These are phyloP conservation scores for Pollenia griseotomentosa DNA, from an alignment of 2,888 invertebrate species.

Conservation along the genomic window DNA sequence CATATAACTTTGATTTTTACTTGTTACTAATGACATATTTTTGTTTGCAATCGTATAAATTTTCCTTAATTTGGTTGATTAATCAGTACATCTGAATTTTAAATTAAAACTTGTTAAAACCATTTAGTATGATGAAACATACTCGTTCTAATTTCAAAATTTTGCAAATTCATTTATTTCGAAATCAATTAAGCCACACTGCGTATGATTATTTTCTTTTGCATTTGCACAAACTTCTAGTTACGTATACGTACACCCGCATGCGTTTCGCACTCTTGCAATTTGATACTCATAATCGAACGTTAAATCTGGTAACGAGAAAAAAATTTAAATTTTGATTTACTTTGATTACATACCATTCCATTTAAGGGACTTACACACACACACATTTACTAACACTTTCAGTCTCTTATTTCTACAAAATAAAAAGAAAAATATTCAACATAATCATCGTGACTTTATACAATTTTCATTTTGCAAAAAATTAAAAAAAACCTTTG, in stretches of 20 bases:
- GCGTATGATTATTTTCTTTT: neutral
- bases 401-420: neutral
- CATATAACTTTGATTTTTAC: too few relatives aligned
- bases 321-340: neutral
- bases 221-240: neutral
- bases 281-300: constrained; percentile 7
- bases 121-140: too few relatives aligned
- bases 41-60: too few relatives aligned
- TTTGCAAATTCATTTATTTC: too few relatives aligned
- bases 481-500: neutral
- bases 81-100: too few relatives aligned
- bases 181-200: neutral
- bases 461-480: neutral
- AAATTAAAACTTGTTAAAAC: too few relatives aligned
- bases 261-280: neutral
- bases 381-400: neutral
- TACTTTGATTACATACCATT: constrained; percentile 17
- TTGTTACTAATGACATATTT: too few relatives aligned
- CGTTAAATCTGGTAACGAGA: neutral
- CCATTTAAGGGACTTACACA: neutral
- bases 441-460: constrained; percentile 7
- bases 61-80: too few relatives aligned
- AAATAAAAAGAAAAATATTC: neutral
- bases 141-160: too few relatives aligned
- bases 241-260: constrained; percentile 2